Conservation (phyloP, 37 sponge, comb jelly and placozoan genomes). For the Diacarnus erythraeanus region DNA sequence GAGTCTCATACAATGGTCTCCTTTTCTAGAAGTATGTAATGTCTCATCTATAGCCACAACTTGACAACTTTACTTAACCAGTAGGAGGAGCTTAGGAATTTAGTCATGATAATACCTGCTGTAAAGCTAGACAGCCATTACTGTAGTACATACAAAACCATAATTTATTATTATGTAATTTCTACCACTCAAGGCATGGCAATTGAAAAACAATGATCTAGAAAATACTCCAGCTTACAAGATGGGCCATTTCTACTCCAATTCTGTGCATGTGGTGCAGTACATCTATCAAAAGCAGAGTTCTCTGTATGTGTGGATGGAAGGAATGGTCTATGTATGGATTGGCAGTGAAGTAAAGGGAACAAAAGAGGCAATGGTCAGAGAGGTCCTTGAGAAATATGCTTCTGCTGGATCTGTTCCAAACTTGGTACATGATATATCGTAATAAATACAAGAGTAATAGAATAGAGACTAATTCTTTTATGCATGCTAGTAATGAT, state of each 20-base stretch:
- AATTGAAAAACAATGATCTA: neutral
- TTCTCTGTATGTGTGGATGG: conserved; percentile 49
- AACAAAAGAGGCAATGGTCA: neutral
- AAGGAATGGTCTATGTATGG: conserved; percentile 37
- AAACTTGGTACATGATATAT: neutral
- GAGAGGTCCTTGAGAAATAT: neutral
- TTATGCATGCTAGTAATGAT: neutral
- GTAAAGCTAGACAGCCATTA: too few species aligned
- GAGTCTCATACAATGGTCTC: too few species aligned
- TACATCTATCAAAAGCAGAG: conserved; percentile 9
- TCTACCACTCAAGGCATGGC: too few species aligned
- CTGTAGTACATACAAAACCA: too few species aligned
- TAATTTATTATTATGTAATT: too few species aligned
- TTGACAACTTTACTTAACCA: too few species aligned
- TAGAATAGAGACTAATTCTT: neutral
- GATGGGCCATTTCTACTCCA: conserved; percentile 46
- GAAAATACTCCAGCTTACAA: conserved; percentile 17
- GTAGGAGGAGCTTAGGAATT: too few species aligned
- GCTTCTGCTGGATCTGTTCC: neutral
- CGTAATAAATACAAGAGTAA: neutral
- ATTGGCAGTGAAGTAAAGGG: conserved; percentile 11
- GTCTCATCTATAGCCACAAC: too few species aligned
- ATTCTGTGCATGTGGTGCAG: conserved; percentile 33
- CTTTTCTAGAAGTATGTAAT: too few species aligned
- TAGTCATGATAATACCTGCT: too few species aligned